phyloP scores from a whole-genome alignment of 2,113 vertebrate genomes.

The Thinocorus orbignyianus region DNA sequence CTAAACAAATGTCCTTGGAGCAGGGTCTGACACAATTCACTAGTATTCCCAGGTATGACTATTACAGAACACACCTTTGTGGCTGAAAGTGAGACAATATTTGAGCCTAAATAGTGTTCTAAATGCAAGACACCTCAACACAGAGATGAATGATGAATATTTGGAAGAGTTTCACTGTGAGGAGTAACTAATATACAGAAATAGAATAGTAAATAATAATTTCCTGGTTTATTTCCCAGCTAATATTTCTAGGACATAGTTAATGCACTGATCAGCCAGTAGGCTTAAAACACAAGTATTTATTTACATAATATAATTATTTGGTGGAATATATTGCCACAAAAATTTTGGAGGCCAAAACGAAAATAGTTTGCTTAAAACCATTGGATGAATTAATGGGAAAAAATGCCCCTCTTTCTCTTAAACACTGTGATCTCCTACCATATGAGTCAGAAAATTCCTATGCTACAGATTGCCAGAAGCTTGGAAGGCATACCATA shows the following conservation, averaged over 20 bases:
- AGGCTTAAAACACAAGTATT: not conserved
- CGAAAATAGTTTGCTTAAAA: not conserved
- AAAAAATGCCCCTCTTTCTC: not conserved
- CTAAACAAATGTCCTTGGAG: not conserved
- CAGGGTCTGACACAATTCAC: not conserved
- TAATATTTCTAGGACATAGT: not conserved
- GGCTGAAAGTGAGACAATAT: not conserved
- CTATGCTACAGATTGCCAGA: not conserved
- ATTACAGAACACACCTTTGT: not conserved
- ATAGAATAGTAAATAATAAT: not conserved
- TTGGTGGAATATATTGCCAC: not conserved
- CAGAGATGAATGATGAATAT: not conserved
- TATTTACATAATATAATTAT: not conserved
- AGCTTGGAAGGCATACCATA: not conserved
- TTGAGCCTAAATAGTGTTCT: not conserved
- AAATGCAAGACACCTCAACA: not conserved
- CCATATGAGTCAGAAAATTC: constrained; percentile 44
- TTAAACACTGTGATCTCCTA: not conserved
- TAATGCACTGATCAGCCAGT: not conserved
- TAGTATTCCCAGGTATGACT: not conserved
- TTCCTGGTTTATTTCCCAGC: not conserved
- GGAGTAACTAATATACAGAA: not conserved
- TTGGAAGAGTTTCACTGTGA: not conserved
- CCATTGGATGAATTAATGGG: not conserved
- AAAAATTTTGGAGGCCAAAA: not conserved